These are phyloP conservation scores for Tetragonula clypearis DNA, from an alignment of 1,140 invertebrate genomes.

Conservation along the genomic window DNA sequence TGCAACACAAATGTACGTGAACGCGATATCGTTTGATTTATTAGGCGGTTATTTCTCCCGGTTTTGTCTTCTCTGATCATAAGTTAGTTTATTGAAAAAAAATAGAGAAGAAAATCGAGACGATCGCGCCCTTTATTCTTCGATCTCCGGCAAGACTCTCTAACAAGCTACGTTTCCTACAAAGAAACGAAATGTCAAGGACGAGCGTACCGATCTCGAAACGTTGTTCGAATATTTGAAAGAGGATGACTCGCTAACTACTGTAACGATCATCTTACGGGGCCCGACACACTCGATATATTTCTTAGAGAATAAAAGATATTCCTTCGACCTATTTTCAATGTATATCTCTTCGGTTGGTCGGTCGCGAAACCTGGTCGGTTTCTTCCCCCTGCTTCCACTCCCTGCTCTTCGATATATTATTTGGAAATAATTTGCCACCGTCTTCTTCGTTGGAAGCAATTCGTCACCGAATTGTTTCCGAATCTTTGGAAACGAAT, in stretches of 20 bases:
- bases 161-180: not conserved
- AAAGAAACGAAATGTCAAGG: not conserved
- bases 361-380: not conserved
- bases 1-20: too few relatives aligned
- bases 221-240: conserved; percentile 7
- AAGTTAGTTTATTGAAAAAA: too few relatives aligned
- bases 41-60: too few relatives aligned
- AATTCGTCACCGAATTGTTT: not conserved
- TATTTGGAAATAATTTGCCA: not conserved
- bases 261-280: conserved; percentile 18
- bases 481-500: not conserved
- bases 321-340: conserved; percentile 32
- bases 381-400: not conserved
- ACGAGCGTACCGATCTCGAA: not conserved
- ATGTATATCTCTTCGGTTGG: not conserved
- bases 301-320: not conserved
- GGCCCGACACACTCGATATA: conserved; percentile 15
- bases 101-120: too few relatives aligned
- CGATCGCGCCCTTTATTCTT: too few relatives aligned
- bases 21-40: too few relatives aligned
- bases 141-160: too few relatives aligned
- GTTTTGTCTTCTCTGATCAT: too few relatives aligned
- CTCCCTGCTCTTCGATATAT: not conserved
- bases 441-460: not conserved
- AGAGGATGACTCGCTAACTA: not conserved